phyloP scores from a whole-genome alignment of 2,888 invertebrate genomes.

The Venustoraphidia nigricollis region DNA sequence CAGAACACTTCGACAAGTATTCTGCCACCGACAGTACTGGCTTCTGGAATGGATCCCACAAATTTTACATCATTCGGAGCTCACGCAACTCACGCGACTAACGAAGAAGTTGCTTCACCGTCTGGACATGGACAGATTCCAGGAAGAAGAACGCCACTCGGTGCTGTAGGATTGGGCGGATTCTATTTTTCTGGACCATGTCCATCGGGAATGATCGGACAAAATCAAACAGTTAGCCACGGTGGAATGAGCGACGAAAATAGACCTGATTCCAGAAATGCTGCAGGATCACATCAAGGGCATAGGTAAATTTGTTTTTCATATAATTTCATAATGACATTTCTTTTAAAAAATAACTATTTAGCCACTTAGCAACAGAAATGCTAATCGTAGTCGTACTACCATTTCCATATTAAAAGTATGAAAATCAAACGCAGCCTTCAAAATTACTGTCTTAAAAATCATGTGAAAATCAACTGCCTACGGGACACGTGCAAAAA shows the following conservation, averaged over 20 bases:
- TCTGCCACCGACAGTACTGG: background rate
- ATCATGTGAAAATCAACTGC: too few species aligned
- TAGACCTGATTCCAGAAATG: slow-evolving; percentile 50
- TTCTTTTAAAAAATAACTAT: too few species aligned
- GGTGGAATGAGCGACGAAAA: slow-evolving; percentile 56
- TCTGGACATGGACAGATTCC: slow-evolving; percentile 34
- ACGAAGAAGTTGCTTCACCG: slow-evolving; percentile 25
- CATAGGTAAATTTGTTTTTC: slow-evolving; percentile 8
- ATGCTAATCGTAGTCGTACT: too few species aligned
- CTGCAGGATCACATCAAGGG: slow-evolving; percentile 12
- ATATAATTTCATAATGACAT: too few species aligned
- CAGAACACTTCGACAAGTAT: slow-evolving; percentile 3
- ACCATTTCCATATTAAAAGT: too few species aligned
- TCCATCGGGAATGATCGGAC: slow-evolving; percentile 25
- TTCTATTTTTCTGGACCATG: slow-evolving; percentile 64
- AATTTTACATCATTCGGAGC: slow-evolving; percentile 7
- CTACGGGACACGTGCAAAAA: too few species aligned
- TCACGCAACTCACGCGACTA: slow-evolving; percentile 19
- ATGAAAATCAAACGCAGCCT: too few species aligned
- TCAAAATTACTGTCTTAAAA: too few species aligned
- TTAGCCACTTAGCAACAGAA: too few species aligned
- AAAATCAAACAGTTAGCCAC: slow-evolving; percentile 14
- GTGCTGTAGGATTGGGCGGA: slow-evolving; percentile 73
- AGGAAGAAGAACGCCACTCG: slow-evolving; percentile 60
- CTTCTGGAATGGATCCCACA: background rate